Evolutionary conservation across 2,797 vertebrate genomes (phyloP).

Genomic region (Alca torda): DNA sequence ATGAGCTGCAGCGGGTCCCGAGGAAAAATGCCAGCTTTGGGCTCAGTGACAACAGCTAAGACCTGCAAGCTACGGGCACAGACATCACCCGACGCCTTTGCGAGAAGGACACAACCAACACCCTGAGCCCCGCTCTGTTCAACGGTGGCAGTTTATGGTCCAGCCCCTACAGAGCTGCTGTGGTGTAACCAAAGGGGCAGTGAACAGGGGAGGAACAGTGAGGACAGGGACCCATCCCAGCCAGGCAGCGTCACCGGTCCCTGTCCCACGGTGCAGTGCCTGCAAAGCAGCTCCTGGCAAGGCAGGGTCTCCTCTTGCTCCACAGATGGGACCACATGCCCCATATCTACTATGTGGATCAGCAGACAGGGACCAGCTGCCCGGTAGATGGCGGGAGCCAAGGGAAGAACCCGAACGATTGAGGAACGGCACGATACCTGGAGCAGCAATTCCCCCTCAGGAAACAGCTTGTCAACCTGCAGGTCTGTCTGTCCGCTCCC

Average conservation of each 20-base stretch:
- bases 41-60: not conserved
- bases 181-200: not conserved
- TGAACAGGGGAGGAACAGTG: not conserved
- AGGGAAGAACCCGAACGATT: not conserved
- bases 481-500: accelerated
- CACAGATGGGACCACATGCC: not conserved
- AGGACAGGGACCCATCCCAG: not conserved
- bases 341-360: not conserved
- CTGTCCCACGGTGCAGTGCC: not conserved
- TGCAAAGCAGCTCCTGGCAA: not conserved
- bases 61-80: not conserved
- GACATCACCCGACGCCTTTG: not conserved
- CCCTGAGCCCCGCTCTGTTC: not conserved
- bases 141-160: not conserved
- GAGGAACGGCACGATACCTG: not conserved
- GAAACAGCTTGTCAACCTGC: not conserved
- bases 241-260: not conserved
- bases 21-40: not conserved
- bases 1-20: not conserved
- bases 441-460: slow-evolving; percentile 59
- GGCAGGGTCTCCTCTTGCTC: not conserved
- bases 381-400: not conserved
- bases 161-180: not conserved
- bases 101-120: not conserved
- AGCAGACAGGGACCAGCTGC: not conserved